Evolutionary conservation across 2,797 vertebrate species (phyloP).

Genomic region (Megaceryle alcyon): DNA sequence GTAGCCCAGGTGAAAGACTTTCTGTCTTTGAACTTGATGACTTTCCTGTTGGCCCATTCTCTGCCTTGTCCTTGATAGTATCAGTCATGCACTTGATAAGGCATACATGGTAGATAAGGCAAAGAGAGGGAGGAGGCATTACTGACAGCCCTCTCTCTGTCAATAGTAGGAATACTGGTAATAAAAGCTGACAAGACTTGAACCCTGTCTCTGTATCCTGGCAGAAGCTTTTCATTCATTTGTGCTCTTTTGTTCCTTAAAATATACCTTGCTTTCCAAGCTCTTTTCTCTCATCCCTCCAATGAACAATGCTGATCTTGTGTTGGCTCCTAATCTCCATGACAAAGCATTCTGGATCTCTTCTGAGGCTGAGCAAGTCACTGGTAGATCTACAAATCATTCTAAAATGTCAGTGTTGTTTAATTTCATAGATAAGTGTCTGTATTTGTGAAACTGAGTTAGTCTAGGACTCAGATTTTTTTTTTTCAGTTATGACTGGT

Average conservation of each 20-base stretch:
- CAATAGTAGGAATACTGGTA: background rate
- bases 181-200: background rate
- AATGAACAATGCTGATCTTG: background rate
- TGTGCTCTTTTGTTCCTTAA: background rate
- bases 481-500: background rate
- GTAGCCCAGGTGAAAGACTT: background rate
- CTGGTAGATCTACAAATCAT: background rate
- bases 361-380: background rate
- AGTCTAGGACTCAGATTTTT: background rate
- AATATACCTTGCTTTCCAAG: background rate
- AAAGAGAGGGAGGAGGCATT: background rate
- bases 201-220: background rate
- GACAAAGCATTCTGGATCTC: background rate
- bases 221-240: background rate
- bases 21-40: background rate
- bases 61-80: fast-evolving
- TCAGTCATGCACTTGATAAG: background rate
- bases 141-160: background rate
- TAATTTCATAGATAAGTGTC: background rate
- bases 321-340: background rate
- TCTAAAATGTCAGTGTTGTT: background rate
- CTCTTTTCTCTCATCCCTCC: background rate
- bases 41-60: background rate
- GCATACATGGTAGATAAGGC: background rate
- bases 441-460: background rate